Evolutionary conservation across 2,797 vertebrate species (phyloP).

Genomic region (Sitta carolinensis): DNA sequence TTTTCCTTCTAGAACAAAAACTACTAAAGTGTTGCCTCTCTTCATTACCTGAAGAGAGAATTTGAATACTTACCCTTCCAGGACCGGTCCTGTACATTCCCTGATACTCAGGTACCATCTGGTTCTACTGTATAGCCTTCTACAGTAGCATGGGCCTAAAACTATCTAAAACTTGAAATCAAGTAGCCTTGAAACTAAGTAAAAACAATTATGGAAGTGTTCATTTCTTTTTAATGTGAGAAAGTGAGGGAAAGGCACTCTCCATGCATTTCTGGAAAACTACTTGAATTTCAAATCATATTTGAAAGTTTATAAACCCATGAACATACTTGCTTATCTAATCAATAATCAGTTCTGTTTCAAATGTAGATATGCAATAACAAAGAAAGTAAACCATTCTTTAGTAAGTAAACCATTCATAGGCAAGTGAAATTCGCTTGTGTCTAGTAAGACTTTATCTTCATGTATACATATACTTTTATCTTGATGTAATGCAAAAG

Average conservation of each 20-base stretch:
- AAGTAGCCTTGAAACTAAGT: neutral
- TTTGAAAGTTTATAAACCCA: neutral
- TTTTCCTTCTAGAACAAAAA: neutral
- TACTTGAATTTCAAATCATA: neutral
- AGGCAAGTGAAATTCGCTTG: neutral
- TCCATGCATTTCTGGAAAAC: neutral
- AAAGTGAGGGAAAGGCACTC: neutral
- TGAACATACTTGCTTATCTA: neutral
- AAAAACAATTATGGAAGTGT: neutral
- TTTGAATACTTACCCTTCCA: neutral
- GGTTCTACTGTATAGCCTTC: neutral
- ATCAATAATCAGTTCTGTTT: neutral
- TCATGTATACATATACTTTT: too few species aligned
- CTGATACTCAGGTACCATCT: neutral
- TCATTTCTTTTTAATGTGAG: neutral
- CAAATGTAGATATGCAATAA: neutral
- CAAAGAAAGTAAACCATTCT: neutral
- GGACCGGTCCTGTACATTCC: neutral
- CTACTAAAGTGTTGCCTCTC: neutral
- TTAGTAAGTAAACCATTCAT: neutral
- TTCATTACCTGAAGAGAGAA: neutral
- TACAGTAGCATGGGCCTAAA: neutral
- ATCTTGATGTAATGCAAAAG: neutral
- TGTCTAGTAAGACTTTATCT: neutral
- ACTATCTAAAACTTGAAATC: neutral